Percentiles rank a stretch among this genome's conserved stretches.
phyloP scores from a whole-genome alignment of 2,113 vertebrate genomes.

The Dipodomys stephensi region DNA sequence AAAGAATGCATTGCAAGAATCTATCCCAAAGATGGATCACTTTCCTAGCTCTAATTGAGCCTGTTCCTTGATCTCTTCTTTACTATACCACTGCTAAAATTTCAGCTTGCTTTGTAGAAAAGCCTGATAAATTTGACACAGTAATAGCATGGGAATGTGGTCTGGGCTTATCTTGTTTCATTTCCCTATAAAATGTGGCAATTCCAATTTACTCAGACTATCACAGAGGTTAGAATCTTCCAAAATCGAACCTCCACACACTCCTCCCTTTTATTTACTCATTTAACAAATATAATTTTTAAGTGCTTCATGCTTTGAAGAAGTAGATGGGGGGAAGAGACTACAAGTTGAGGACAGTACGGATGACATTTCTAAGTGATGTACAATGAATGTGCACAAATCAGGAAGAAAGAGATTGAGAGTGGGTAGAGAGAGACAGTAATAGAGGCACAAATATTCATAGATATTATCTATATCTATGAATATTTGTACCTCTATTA shows the following conservation, averaged over 20 bases:
- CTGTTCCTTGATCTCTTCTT: background rate
- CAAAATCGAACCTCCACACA: background rate
- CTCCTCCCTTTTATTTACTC: background rate
- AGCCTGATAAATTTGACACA: background rate
- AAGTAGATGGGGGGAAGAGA: background rate
- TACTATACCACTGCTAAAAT: background rate
- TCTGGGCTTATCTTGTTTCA: background rate
- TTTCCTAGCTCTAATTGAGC: background rate
- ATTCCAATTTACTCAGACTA: background rate
- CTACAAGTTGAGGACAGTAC: background rate
- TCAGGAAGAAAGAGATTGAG: background rate
- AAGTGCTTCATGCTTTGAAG: background rate
- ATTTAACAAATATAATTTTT: background rate
- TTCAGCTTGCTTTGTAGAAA: background rate
- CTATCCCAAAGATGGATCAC: background rate
- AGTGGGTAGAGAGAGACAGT: background rate
- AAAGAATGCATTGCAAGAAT: background rate
- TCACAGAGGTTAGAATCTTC: background rate
- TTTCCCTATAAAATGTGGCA: background rate
- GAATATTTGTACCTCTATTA: too few relatives aligned
- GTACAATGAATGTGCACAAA: background rate
- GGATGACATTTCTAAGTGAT: background rate
- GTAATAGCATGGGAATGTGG: background rate
- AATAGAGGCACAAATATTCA: too few relatives aligned
- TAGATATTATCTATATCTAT: too few relatives aligned